Percentiles rank a stretch among this genome's conserved stretches.
phyloP scores from a whole-genome alignment of 1,140 invertebrate species.

The Cherax quadricarinatus region DNA sequence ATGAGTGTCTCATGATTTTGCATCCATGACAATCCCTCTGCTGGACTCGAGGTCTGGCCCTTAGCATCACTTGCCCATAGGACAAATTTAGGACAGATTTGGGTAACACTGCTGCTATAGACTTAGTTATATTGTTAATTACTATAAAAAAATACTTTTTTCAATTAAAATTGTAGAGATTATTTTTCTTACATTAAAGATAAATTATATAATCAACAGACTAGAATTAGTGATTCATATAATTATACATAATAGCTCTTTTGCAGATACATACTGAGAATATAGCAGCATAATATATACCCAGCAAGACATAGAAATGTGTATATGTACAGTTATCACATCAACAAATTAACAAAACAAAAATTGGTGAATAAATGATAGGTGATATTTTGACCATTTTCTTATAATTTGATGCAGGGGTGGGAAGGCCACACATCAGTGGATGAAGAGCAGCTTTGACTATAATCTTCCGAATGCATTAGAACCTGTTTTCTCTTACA shows the following conservation, averaged over 20 bases:
- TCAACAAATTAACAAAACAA: neutral
- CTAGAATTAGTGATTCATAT: conserved; percentile 18
- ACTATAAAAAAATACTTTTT: conserved; percentile 45
- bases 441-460: neutral
- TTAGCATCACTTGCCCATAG: neutral
- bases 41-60: conserved; percentile 26
- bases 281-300: conserved; percentile 30
- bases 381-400: neutral
- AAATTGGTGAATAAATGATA: conserved; percentile 9
- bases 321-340: conserved; percentile 21
- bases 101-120: conserved; percentile 25
- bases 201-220: conserved; percentile 36
- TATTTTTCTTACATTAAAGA: neutral
- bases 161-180: conserved; percentile 18
- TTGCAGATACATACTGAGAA: neutral
- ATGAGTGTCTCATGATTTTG: conserved; percentile 19
- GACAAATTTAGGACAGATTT: conserved; percentile 27
- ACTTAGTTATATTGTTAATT: conserved; percentile 14
- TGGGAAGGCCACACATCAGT: conserved; percentile 16
- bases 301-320: conserved; percentile 31
- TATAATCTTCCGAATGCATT: neutral
- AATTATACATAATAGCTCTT: neutral
- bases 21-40: conserved; percentile 44
- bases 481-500: neutral
- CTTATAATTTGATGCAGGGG: neutral